Evolutionary conservation across 2,797 vertebrate genomes (phyloP).

Genomic region (Tolypeutes matacus): DNA sequence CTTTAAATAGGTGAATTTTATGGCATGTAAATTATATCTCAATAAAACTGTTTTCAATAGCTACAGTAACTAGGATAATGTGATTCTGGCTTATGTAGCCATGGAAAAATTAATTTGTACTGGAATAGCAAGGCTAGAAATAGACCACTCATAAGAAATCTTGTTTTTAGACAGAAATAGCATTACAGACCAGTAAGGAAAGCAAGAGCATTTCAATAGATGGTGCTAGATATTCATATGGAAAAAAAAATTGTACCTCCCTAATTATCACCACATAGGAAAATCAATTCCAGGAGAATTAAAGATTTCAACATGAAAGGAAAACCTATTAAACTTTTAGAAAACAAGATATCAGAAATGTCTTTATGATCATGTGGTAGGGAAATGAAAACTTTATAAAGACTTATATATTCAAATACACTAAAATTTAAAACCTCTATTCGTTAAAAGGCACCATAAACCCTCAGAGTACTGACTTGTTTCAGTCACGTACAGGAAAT

Average conservation of each 20-base stretch:
- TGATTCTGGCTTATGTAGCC: no score
- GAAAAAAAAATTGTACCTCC: background rate
- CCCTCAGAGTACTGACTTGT: background rate
- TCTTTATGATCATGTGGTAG: background rate
- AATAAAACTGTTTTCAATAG: no score
- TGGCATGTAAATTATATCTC: no score
- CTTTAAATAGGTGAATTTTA: no score
- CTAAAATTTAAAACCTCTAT: background rate
- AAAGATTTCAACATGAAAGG: constrained; percentile 9
- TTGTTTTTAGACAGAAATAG: background rate
- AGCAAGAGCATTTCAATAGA: background rate
- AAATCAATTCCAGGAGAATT: constrained; percentile 21
- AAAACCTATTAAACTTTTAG: constrained; percentile 14
- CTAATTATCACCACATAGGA: background rate
- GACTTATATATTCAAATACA: background rate
- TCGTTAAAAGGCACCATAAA: background rate
- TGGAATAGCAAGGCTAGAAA: background rate
- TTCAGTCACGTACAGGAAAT: background rate
- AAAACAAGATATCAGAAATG: background rate
- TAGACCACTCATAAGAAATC: background rate
- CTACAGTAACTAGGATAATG: no score
- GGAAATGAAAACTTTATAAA: background rate
- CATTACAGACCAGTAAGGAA: background rate
- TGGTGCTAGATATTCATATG: background rate
- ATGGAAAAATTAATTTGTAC: no score